Evolutionary conservation across 1,140 invertebrate species (phyloP).

Genomic region (Pemphigus obesinymphae): DNA sequence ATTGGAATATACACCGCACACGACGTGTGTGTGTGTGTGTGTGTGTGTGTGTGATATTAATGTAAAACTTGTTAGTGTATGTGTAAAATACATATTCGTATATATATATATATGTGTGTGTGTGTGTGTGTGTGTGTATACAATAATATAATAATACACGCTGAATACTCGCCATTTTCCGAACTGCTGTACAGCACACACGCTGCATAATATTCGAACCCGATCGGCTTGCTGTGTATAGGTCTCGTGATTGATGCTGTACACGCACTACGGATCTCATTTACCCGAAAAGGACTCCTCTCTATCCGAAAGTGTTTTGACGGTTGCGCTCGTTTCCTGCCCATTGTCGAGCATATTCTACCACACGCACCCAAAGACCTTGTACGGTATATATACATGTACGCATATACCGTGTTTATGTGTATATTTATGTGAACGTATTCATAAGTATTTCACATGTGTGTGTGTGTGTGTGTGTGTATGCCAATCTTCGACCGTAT

Average conservation of each 20-base stretch:
- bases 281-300: background rate
- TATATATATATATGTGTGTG: background rate
- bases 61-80: background rate
- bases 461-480: background rate
- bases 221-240: background rate
- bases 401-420: no score
- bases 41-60: background rate
- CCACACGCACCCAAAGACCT: no score
- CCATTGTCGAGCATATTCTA: background rate
- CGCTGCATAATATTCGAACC: background rate
- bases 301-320: background rate
- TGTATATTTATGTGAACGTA: no score
- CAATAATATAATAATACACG: no score
- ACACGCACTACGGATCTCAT: background rate
- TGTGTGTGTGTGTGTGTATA: no score
- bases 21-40: background rate
- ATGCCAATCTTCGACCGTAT: background rate
- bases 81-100: background rate
- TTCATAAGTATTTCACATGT: no score
- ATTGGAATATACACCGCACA: background rate
- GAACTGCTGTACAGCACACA: no score
- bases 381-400: no score
- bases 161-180: background rate
- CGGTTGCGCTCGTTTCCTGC: slow-evolving; percentile 20
- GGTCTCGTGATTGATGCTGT: slow-evolving; percentile 1